Evolutionary conservation across 2,113 vertebrate species (phyloP), one percentile per base, ranked within the genome.

Genomic region (Neodontobutis hainanensis): DNA sequence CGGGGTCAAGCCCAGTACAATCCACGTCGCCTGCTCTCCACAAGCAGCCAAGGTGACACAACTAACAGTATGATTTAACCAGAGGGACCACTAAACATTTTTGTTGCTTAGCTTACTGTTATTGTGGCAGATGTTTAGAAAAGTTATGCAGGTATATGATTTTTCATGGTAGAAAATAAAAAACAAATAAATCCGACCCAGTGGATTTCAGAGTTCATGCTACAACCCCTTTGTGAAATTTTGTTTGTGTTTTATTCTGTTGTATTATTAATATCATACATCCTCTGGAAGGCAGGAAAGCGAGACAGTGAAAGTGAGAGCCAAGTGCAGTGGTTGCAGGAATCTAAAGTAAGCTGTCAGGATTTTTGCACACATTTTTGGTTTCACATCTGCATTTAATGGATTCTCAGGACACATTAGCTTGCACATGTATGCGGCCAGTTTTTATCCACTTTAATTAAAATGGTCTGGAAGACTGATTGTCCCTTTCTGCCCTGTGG

Each of bases 1-100:
- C 63, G 97, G 97, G 83, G 97, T 99, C 87, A 98, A 96, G 89
- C 97, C 97, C 57, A 99, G 97, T 92, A 99, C 96, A 70, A 95
- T 99, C 77, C 97, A 99, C 69, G 92, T 97, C 82, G 94, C 95
- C 89, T 98, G 95, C 85, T 98, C 97, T 48, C 97, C 97, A 68
- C 97, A 99, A 90, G 97, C 97, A 91, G 97, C 96, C 90, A 99
- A 99, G 96, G 97, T 98, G 92, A 92, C 27, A 62, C 6, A 56
- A 1, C n/a, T 7, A 36, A 15, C 36, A 50, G 15, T 42, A 19
- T 32, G 0, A 38, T 59, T 14, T 15, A 67, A 40, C 32, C 49
- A n/a, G 38, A 47, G 43, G 27, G n/a, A 63, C 59, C 5, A 2
- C 40, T 34, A 44, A 65, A 3, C 36, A 36, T 3, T 11, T 58